Base-by-base conservation (phyloP, 2,113 vertebrate genomes). In the Progne subis region DNA sequence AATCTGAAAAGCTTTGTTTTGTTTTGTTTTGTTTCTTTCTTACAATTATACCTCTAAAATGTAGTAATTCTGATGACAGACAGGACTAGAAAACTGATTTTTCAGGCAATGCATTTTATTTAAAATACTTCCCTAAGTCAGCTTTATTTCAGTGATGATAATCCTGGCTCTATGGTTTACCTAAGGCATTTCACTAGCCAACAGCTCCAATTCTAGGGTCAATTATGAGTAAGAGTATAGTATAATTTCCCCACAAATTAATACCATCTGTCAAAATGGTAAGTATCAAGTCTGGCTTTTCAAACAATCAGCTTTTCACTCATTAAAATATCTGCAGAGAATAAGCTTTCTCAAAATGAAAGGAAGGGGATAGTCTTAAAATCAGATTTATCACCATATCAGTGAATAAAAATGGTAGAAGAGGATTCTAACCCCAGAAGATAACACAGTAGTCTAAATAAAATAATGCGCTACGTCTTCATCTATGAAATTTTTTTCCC, bases 201-300 rank as follows among this genome's bases (percentile, higher is more conserved):
- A 56, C 68, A 88, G 6, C 12, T 82, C 25, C 71, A 31, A 56
- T 69, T 78, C 26, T 74, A 60, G 25, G 53, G 43, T 83, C 32
- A 74, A 78, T 84, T 88, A 90, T 59, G 81, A 84, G n/a, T 49
- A 94, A 84, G 18, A 59, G 20, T 65, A 37, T 29, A 67, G 29
- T 37, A 69, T 76, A 87, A 56, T 65, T 80, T 59, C 47, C 87
- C 53, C 75, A 74, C 69, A 83, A 90, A 96, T 94, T 94, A 94
- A 87, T 82, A 79, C 47, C 29, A 70, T 83, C 65, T 94, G 69
- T 89, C 84, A 95, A 71, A 67, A 34, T 39, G 43, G n/a, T 31
- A 88, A 88, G n/a, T 67, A 69, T 77, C 68, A 88, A 61, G n/a
- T n/a, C 32, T 70, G 55, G 9, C 9, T 69, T 92, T 67, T 90